Conservation (phyloP, 2,113 vertebrate species). For the Pterophyllum scalare region DNA sequence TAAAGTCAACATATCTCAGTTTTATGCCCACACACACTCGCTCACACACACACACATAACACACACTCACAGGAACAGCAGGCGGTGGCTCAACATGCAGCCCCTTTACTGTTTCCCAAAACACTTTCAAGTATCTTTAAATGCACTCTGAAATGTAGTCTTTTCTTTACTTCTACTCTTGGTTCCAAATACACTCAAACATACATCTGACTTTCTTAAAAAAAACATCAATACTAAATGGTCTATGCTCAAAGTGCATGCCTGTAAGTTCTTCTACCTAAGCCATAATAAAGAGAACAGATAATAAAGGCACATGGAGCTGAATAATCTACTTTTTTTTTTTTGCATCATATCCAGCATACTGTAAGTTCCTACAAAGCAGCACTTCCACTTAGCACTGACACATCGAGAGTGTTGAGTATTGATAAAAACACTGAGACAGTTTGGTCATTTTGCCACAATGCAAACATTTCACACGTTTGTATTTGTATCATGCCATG, state of each 20-base stretch:
- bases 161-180: slow-evolving; percentile 1
- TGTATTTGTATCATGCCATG: slow-evolving; percentile 52
- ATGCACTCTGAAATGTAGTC: slow-evolving; percentile 22
- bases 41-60: background rate
- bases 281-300: slow-evolving; percentile 38
- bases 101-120: slow-evolving; percentile 43
- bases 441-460: slow-evolving; percentile 57
- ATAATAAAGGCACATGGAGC: slow-evolving; percentile 71
- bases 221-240: slow-evolving; percentile 59
- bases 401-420: slow-evolving; percentile 34
- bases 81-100: slow-evolving; percentile 18
- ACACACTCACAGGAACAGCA: slow-evolving; percentile 27
- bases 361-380: slow-evolving; percentile 43
- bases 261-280: slow-evolving; percentile 22
- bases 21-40: slow-evolving; percentile 11
- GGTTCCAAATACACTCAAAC: slow-evolving; percentile 2
- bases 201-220: slow-evolving; percentile 28
- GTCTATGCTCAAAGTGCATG: slow-evolving; percentile 51
- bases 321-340: slow-evolving; percentile 22
- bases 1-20: slow-evolving; percentile 22
- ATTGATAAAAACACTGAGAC: slow-evolving; percentile 47
- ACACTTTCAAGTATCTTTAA: slow-evolving; percentile 64
- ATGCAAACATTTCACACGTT: slow-evolving; percentile 49
- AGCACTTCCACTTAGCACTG: slow-evolving; percentile 36
- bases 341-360: slow-evolving; percentile 13